Conservation (phyloP, 2,113 vertebrate genomes). For the Microcebus murinus region DNA sequence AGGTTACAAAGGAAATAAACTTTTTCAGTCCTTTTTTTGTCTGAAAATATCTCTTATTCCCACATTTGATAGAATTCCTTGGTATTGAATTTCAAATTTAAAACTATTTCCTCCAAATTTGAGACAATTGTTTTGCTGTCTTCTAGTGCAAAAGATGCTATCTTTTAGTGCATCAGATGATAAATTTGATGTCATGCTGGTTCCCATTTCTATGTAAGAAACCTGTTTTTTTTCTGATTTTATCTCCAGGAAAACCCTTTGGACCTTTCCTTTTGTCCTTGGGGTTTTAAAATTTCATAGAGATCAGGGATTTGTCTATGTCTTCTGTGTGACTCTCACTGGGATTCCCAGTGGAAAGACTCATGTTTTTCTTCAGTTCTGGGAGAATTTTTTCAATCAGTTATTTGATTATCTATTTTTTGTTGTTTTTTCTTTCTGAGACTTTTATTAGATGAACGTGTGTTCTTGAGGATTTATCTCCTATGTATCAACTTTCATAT, state of each 20-base stretch:
- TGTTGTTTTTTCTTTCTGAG: not conserved
- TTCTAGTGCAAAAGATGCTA: not conserved
- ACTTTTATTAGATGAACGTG: not conserved
- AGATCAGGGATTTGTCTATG: not conserved
- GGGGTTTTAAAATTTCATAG: not conserved
- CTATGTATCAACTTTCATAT: not conserved
- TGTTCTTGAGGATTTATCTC: not conserved
- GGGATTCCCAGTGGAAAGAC: not conserved
- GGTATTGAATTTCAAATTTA: conserved; percentile 14
- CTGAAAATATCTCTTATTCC: not conserved
- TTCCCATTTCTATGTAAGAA: not conserved
- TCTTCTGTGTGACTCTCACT: not conserved
- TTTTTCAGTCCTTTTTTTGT: not conserved
- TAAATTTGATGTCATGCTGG: not conserved
- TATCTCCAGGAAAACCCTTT: not conserved
- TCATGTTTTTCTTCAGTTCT: not conserved
- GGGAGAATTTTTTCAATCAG: not conserved
- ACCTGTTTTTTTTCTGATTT: not conserved
- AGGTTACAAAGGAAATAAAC: not conserved
- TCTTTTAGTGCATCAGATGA: not conserved
- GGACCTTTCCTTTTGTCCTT: not conserved
- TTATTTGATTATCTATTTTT: not conserved
- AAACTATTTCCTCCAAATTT: not conserved
- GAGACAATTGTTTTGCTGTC: not conserved
- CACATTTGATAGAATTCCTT: not conserved